Conservation (phyloP, 2,888 invertebrate genomes). For the Macroteleia sp. region DNA sequence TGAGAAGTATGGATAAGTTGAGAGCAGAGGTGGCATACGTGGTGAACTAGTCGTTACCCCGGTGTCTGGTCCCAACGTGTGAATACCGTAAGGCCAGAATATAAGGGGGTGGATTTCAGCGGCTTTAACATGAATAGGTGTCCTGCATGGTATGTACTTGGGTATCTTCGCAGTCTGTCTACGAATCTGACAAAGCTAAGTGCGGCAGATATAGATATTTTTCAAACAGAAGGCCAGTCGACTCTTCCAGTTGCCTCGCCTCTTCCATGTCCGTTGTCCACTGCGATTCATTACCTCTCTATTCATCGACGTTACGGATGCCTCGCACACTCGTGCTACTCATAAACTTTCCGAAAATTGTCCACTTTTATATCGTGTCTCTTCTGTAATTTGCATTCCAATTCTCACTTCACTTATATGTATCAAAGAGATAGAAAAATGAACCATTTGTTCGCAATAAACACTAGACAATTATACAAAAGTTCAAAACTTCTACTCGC, state of each 20-base stretch:
- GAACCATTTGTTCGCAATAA: conserved; percentile 36
- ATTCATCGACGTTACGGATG: conserved; percentile 81
- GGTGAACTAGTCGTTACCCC: conserved; percentile 65
- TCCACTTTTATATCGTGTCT: conserved; percentile 53
- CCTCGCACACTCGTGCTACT: conserved; percentile 67
- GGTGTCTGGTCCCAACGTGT: conserved; percentile 67
- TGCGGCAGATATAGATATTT: conserved; percentile 75
- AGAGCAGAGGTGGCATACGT: conserved; percentile 62
- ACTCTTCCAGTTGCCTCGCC: conserved; percentile 81
- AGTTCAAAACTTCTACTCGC: no score
- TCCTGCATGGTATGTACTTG: conserved; percentile 60
- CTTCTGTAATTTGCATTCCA: conserved; percentile 42
- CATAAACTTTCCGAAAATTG: conserved; percentile 54
- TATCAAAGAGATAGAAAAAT: conserved; percentile 32
- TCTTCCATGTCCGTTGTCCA: conserved; percentile 83
- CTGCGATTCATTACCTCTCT: conserved; percentile 83
- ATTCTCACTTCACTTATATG: conserved; percentile 29
- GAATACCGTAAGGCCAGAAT: conserved; percentile 71
- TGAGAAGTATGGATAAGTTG: conserved; percentile 66
- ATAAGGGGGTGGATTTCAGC: conserved; percentile 69
- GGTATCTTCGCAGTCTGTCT: conserved; percentile 59
- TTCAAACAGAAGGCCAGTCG: conserved; percentile 73
- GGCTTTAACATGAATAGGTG: conserved; percentile 72
- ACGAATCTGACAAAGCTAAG: conserved; percentile 63
- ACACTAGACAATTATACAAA: conserved; percentile 24